Evolutionary conservation across 2,797 vertebrate species (phyloP), one percentile per base, ranked within the genome.

Genomic region (Sebastes elongatus): DNA sequence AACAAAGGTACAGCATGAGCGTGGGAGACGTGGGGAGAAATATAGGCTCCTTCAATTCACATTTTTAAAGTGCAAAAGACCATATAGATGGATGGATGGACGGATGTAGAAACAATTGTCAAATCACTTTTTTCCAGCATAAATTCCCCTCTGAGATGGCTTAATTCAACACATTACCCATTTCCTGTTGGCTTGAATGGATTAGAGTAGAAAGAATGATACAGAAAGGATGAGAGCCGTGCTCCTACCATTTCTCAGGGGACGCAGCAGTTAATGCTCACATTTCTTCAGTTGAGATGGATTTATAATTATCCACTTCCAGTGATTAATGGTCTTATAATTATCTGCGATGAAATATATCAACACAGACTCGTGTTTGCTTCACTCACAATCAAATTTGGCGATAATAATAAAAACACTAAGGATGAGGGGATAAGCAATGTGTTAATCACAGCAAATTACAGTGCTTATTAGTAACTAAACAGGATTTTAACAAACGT

Each of bases 261-360:
- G 68, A 81, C 64, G 25, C 14, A 55, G 42, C 49, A 32, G 56
- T 55, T 78, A 71, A 62, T 69, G 62, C 38, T 79, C 56, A 74
- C 38, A 60, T 63, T 59, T 69, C 56, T 71, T 72, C 30, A 30
- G 30, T 67, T 73, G 64, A 42, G 60, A 75, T 78, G 49, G 67
- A 85, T 80, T 83, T 74, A 56, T 75, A 79, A 81, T 81, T 76
- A 82, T 77, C 71, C 64, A 75, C 80, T 73, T 77, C 28, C 33
- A 61, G 13, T 86, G 67, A 80, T 80, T 86, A 76, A 85, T 68
- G 65, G 38, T 69, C 27, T 76, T 57, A 63, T 70, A 74, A 83
- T 77, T 66, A 81, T 84, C 63, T 77, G 68, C 13, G 1, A 78
- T 61, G 72, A 71, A 72, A 69, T 71, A 69, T 23, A 67, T 55